phyloP scores from a whole-genome alignment of 1,140 invertebrate genomes.

The Bursaphelenchus mucronatus region DNA sequence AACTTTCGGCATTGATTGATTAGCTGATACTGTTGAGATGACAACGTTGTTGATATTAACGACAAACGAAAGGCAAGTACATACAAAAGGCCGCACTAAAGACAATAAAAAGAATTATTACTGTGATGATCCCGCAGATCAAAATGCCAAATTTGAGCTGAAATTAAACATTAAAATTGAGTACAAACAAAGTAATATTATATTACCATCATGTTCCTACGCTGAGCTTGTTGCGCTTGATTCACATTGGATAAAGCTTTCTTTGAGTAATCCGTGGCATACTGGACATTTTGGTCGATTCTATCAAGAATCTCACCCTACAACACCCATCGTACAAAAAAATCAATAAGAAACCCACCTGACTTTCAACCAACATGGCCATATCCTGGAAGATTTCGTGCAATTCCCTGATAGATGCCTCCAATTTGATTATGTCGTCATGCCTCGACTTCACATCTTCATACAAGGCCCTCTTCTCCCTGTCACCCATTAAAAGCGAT shows the following conservation, averaged over 20 bases:
- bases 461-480: slow-evolving; percentile 43
- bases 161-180: slow-evolving; percentile 25
- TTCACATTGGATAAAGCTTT: slow-evolving; percentile 38
- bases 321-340: slow-evolving; percentile 21
- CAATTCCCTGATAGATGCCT: slow-evolving; percentile 65
- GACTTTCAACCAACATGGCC: slow-evolving; percentile 69
- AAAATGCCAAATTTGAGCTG: slow-evolving; percentile 40
- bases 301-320: slow-evolving; percentile 48
- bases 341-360: slow-evolving; percentile 61
- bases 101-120: slow-evolving; percentile 36
- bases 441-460: slow-evolving; percentile 47
- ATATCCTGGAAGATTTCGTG: slow-evolving; percentile 69
- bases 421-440: slow-evolving; percentile 43
- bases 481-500: slow-evolving; percentile 47
- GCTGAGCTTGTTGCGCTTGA: slow-evolving; percentile 35
- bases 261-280: slow-evolving; percentile 39
- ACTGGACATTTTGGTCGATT: slow-evolving; percentile 42
- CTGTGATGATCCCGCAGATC: slow-evolving; percentile 28
- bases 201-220: slow-evolving; percentile 39
- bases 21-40: no score
- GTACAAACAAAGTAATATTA: not conserved
- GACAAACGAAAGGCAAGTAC: slow-evolving; percentile 43
- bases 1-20: no score
- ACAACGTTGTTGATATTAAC: slow-evolving; percentile 8
- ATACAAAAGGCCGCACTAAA: slow-evolving; percentile 40